phyloP scores from a whole-genome alignment of 2,113 vertebrate genomes.

The Rhinolophus ferrumequinum region DNA sequence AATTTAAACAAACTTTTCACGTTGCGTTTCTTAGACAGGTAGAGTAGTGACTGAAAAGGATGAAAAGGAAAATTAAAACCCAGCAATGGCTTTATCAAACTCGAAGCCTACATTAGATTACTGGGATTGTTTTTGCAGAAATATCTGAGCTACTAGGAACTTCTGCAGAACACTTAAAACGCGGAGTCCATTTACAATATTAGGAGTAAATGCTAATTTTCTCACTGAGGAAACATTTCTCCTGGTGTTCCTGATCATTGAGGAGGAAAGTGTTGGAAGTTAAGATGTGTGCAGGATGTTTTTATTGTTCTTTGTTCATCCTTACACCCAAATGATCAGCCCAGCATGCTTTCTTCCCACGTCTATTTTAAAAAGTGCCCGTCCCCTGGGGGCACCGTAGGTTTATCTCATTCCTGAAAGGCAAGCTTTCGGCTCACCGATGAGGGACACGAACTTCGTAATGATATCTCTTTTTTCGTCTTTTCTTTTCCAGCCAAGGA shows the following conservation, averaged over 20 bases:
- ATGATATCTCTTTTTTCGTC: background rate
- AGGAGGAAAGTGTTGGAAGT: background rate
- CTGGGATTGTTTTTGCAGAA: background rate
- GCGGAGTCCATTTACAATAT: background rate
- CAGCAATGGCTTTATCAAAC: background rate
- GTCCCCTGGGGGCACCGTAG: accelerated
- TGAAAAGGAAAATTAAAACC: background rate
- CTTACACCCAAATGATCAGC: accelerated
- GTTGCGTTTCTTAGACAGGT: background rate
- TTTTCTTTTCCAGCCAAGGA: conserved; percentile 89
- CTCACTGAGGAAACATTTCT: background rate
- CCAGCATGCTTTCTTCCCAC: accelerated
- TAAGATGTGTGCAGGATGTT: no score
- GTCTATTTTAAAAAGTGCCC: accelerated
- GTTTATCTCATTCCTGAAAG: accelerated
- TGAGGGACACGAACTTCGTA: accelerated
- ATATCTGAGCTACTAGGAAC: background rate
- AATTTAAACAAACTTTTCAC: background rate
- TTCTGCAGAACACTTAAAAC: background rate
- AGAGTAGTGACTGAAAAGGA: background rate
- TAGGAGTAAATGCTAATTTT: background rate
- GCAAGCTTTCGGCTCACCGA: accelerated
- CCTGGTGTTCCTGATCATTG: background rate
- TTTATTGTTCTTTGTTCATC: no score
- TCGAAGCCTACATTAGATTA: background rate